A percentile compares a stretch with the other conserved stretches of the same genome.
These are phyloP conservation scores for Drosophila paramelanica DNA, from an alignment of 2,888 invertebrate species.

Conservation along the genomic window DNA sequence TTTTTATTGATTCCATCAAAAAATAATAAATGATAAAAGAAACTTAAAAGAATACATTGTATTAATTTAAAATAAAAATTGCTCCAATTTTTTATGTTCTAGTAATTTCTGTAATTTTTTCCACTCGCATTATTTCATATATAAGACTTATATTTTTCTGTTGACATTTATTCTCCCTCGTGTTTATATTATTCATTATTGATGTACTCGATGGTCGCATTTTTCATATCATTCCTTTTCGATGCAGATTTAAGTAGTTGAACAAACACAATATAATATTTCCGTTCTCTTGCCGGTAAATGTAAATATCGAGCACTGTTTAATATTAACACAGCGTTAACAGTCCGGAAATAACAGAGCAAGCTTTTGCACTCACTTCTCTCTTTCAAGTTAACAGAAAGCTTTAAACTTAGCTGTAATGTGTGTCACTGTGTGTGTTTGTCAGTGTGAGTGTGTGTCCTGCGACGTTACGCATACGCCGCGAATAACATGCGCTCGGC, in stretches of 20 bases:
- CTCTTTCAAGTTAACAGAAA: slow-evolving; percentile 14
- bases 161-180: neutral
- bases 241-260: neutral
- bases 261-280: neutral
- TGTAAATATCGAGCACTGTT: slow-evolving; percentile 11
- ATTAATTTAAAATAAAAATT: too few species aligned
- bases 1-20: too few species aligned
- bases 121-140: neutral
- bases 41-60: too few species aligned
- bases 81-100: too few species aligned
- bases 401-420: slow-evolving; percentile 23
- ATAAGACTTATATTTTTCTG: neutral
- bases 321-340: slow-evolving; percentile 14
- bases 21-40: too few species aligned
- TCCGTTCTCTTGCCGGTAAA: neutral
- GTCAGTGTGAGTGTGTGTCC: slow-evolving; percentile 9
- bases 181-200: neutral
- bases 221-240: neutral
- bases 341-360: slow-evolving; percentile 27
- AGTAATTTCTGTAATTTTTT: neutral
- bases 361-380: slow-evolving; percentile 27
- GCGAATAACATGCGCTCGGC: slow-evolving; percentile 30
- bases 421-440: neutral
- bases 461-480: slow-evolving; percentile 52
- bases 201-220: neutral